Evolutionary conservation across 2,797 vertebrate species (phyloP).

Genomic region (Otolemur crassicaudatus): DNA sequence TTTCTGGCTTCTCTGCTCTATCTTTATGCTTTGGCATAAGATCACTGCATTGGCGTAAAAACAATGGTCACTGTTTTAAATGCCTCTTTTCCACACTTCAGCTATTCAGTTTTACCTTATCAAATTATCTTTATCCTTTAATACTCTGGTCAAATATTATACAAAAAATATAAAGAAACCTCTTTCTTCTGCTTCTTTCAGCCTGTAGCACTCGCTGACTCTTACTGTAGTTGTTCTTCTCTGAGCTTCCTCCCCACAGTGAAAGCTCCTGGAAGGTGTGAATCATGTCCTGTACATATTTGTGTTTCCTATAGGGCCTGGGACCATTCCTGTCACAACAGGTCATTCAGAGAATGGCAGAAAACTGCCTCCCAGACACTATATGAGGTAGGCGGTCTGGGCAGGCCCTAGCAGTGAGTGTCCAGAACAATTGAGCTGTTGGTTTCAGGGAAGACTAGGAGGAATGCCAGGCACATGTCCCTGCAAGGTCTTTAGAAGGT

Average conservation of each 20-base stretch:
- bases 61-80: background rate
- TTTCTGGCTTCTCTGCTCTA: background rate
- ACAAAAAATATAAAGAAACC: background rate
- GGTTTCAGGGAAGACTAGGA: slow-evolving; percentile 9
- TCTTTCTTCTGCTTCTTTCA: background rate
- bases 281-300: slow-evolving; percentile 15
- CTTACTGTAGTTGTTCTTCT: background rate
- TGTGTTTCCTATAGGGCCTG: background rate
- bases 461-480: background rate
- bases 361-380: background rate
- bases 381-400: background rate
- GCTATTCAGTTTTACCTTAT: background rate
- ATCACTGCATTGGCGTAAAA: too few species aligned
- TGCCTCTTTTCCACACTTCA: background rate
- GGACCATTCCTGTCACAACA: slow-evolving; percentile 49
- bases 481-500: background rate
- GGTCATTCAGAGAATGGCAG: background rate
- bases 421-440: background rate
- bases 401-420: background rate
- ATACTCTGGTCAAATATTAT: background rate
- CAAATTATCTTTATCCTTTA: background rate
- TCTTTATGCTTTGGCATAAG: background rate
- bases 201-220: background rate
- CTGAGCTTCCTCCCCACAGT: background rate
- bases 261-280: slow-evolving; percentile 45